phyloP scores from a whole-genome alignment of 2,797 vertebrate species.

The Eidolon dupreanum region DNA sequence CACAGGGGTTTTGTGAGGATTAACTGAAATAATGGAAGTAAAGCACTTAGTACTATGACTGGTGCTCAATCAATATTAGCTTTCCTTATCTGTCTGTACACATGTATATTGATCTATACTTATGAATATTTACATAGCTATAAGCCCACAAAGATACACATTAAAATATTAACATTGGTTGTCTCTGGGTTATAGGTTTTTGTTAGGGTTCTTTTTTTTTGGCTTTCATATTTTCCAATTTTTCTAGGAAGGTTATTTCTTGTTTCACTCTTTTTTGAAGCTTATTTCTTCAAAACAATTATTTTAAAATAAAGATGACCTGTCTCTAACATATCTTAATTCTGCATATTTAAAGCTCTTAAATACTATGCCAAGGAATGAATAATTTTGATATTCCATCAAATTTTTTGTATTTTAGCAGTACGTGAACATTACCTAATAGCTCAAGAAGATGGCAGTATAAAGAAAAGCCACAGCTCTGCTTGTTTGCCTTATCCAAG shows the following conservation, averaged over 20 bases:
- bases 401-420: slow-evolving; percentile 51
- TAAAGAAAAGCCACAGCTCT: slow-evolving; percentile 60
- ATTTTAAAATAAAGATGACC: slow-evolving; percentile 7
- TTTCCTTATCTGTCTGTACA: slow-evolving; percentile 55
- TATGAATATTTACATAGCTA: slow-evolving; percentile 23
- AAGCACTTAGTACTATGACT: not conserved
- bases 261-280: not conserved
- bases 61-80: slow-evolving; percentile 45
- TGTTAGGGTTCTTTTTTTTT: not conserved
- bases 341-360: slow-evolving; percentile 41
- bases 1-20: not conserved
- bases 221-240: not conserved
- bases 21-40: slow-evolving; percentile 36
- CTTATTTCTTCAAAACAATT: slow-evolving; percentile 48
- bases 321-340: slow-evolving; percentile 23
- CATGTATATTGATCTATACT: not conserved
- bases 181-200: slow-evolving; percentile 7
- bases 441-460: slow-evolving; percentile 75
- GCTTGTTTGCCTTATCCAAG: slow-evolving; percentile 32
- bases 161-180: slow-evolving; percentile 27
- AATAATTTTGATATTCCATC: slow-evolving; percentile 17
- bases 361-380: not conserved
- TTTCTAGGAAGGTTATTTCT: slow-evolving; percentile 15
- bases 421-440: slow-evolving; percentile 54
- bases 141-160: slow-evolving; percentile 37